Conservation (phyloP, 2,797 vertebrate species). For the Aulostomus chinensis region DNA sequence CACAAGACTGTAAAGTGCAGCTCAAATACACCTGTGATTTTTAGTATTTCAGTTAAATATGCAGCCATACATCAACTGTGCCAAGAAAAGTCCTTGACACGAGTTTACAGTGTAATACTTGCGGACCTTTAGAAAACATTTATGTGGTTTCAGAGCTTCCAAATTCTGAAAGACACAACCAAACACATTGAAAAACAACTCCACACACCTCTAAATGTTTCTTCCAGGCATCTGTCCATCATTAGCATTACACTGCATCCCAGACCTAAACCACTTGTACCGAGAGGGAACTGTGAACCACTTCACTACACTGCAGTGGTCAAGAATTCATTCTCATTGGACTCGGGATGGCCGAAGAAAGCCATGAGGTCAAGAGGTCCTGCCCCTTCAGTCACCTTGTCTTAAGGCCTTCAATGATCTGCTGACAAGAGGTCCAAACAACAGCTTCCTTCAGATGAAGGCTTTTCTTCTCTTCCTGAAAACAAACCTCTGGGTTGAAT, state of each 20-base stretch:
- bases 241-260: too few relatives aligned
- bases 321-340: conserved; percentile 28
- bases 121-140: too few relatives aligned
- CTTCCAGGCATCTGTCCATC: not conserved
- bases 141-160: too few relatives aligned
- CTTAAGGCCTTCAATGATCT: conserved; percentile 50
- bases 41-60: too few relatives aligned
- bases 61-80: too few relatives aligned
- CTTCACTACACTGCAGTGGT: conserved; percentile 3
- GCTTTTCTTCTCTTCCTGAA: conserved; percentile 10
- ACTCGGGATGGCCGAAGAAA: conserved; percentile 30
- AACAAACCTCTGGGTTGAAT: conserved; percentile 13
- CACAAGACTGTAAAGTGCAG: too few relatives aligned
- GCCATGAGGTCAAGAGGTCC: conserved; percentile 52
- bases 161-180: not conserved
- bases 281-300: not conserved
- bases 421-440: conserved; percentile 36
- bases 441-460: conserved; percentile 25
- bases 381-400: conserved; percentile 46
- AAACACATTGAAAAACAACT: not conserved
- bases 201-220: not conserved
- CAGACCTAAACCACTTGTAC: too few relatives aligned
- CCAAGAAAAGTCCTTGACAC: too few relatives aligned
- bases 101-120: too few relatives aligned
- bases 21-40: too few relatives aligned